phyloP scores from a whole-genome alignment of 2,797 vertebrate genomes.

The Amblyraja radiata region DNA sequence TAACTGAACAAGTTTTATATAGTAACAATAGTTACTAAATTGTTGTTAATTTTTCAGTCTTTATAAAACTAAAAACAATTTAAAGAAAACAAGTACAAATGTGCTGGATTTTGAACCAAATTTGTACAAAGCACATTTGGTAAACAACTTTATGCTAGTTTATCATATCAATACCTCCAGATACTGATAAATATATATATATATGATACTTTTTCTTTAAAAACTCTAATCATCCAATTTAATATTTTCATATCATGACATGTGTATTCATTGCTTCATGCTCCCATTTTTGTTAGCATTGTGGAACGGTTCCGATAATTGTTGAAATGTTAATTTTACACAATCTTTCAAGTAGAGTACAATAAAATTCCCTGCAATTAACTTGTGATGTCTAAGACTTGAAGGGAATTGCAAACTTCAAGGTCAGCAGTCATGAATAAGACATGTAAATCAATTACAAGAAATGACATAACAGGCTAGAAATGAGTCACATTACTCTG shows the following conservation, averaged over 20 bases:
- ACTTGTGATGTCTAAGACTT: not conserved
- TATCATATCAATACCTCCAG: conserved; percentile 28
- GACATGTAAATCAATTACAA: not conserved
- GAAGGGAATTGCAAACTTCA: conserved; percentile 20
- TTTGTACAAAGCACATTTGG: conserved; percentile 36
- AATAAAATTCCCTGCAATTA: not conserved
- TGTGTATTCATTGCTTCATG: conserved; percentile 23
- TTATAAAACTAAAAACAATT: conserved; percentile 33
- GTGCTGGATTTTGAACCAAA: conserved; percentile 4
- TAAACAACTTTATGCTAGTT: conserved; percentile 19
- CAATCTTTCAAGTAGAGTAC: conserved; percentile 6
- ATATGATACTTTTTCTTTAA: conserved; percentile 1
- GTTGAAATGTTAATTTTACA: conserved; percentile 31
- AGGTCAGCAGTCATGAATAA: conserved; percentile 9
- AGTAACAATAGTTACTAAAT: conserved; percentile 18
- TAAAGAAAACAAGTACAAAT: conserved; percentile 34
- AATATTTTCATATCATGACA: conserved; percentile 14
- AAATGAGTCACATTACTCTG: conserved; percentile 1
- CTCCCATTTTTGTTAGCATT: conserved; percentile 11
- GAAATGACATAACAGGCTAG: not conserved
- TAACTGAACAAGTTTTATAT: conserved; percentile 22
- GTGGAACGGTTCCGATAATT: conserved; percentile 7
- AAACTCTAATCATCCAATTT: conserved; percentile 34
- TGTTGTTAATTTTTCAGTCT: not conserved
- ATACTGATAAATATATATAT: not conserved